Base-by-base conservation (phyloP, 2,113 vertebrate genomes). In the Numenius arquata region DNA sequence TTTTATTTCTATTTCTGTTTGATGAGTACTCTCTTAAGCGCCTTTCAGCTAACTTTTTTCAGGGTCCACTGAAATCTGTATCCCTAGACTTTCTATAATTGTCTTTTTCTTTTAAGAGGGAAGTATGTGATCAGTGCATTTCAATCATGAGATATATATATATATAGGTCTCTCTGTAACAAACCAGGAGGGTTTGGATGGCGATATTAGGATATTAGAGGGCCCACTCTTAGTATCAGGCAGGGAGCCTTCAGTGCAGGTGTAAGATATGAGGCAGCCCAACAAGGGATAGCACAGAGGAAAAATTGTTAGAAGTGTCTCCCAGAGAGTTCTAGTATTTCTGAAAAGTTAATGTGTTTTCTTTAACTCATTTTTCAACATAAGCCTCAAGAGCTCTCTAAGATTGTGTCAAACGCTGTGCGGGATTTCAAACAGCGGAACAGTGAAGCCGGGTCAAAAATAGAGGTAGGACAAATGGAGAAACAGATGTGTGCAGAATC, bases 301-400 rank as follows among this genome's bases (percentile, higher is more conserved):
- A 59, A 40, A 77, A 87, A 48, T 0, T 30, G 30, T 95, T 95
- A 87, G 80, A 90, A 96, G 73, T 38, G 43, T 30, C 30, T 67
- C 74, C 18, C 61, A 68, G 89, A 92, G 91, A 43, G 27, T 40
- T 89, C 52, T 68, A 13, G 40, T 63, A 32, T 96, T 92, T 91
- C 87, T 95, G 87, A 87, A 95, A 95, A 94, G 76, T 62, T 59
- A 41, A 78, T 80, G 58, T 55, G 9, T 65, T 95, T 92, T 84
- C 79, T 92, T 93, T 27, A 71, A 66, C 81, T 59, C 1, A 1
- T 89, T 90, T 90, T 95, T 89, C 50, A 43, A 23, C 41, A 5
- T 1, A 20, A 95, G 23, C 76, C 72, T 92, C 38, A 48, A 88
- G 88, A 93, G 80, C 80, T 93, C 73, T 89, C 61, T 70, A 85